Evolutionary conservation across 2,888 invertebrate species (phyloP), one percentile per base, ranked within the genome.

Genomic region (Patella pellucida): DNA sequence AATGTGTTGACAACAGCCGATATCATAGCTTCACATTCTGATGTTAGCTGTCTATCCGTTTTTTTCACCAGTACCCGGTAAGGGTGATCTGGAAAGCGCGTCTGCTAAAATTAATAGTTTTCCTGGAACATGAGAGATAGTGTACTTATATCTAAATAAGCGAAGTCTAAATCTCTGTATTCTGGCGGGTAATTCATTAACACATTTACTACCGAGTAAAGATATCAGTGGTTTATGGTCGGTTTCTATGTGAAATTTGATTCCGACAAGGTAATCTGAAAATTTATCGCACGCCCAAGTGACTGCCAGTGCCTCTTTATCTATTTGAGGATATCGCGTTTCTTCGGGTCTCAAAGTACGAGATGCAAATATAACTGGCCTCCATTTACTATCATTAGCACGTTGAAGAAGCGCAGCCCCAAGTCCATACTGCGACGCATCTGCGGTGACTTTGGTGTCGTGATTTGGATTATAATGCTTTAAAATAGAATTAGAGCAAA

Each of bases 131-230:
- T n/a, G n/a, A n/a, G n/a, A n/a, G n/a, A n/a, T n/a, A n/a, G n/a
- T n/a, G n/a, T n/a, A n/a, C n/a, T n/a, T n/a, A n/a, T n/a, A n/a
- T n/a, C n/a, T n/a, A n/a, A n/a, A n/a, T n/a, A n/a, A n/a, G n/a
- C n/a, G n/a, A n/a, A n/a, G n/a, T n/a, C n/a, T n/a, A 52, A 79
- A 73, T 27, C 78, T 52, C 52, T 76, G 76, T 27, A 79, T 75
- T 71, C 77, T 76, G 15, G 69, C 72, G 1, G 50, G 73, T 7
- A 76, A 31, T 19, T 73, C 73, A 56, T 51, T 56, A n/a, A 56
- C 56, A 56, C 56, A 56, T 56, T 56, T 56, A 12, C n/a, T 56
- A n/a, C 56, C 56, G 16, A 56, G 19, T 19, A 56, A 56, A 11
- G 56, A 56, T 5, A 56, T 56, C 19, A 56, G 19, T n/a, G 56